phyloP scores from a whole-genome alignment of 2,113 vertebrate genomes.

The Anoplopoma fimbria region DNA sequence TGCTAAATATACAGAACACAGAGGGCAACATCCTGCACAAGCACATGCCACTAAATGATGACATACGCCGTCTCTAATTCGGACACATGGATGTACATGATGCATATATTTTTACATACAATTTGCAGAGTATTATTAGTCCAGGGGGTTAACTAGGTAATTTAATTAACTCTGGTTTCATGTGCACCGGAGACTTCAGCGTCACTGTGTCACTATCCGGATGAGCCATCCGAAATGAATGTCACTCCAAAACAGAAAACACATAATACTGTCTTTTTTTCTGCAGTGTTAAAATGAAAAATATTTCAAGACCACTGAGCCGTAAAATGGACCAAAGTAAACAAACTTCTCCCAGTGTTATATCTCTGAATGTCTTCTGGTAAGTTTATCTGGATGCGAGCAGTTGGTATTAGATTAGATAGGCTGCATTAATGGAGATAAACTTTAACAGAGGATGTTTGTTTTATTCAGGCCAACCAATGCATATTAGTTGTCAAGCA shows the following conservation, averaged over 20 bases:
- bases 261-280: not conserved
- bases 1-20: conserved; percentile 53
- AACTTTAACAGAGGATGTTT: conserved; percentile 54
- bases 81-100: conserved; percentile 23
- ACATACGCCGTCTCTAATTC: conserved; percentile 27
- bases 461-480: conserved; percentile 48
- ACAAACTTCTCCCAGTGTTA: conserved; percentile 15
- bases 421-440: conserved; percentile 27
- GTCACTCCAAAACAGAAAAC: conserved; percentile 19
- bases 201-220: conserved; percentile 1
- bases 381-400: conserved; percentile 34
- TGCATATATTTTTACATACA: conserved; percentile 46
- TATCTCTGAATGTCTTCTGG: conserved; percentile 41
- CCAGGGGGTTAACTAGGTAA: conserved; percentile 48
- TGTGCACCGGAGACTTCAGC: not conserved
- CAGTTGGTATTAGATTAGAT: conserved; percentile 64
- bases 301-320: conserved; percentile 11
- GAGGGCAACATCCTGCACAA: conserved; percentile 2
- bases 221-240: conserved; percentile 19
- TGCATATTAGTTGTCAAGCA: conserved; percentile 30
- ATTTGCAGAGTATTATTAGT: conserved; percentile 64
- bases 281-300: conserved; percentile 8
- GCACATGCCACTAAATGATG: not conserved
- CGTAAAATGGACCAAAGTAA: conserved; percentile 31
- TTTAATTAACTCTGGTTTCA: conserved; percentile 51